These are phyloP conservation scores for Amiota communis DNA, from an alignment of 2,888 invertebrate species.

Conservation along the genomic window DNA sequence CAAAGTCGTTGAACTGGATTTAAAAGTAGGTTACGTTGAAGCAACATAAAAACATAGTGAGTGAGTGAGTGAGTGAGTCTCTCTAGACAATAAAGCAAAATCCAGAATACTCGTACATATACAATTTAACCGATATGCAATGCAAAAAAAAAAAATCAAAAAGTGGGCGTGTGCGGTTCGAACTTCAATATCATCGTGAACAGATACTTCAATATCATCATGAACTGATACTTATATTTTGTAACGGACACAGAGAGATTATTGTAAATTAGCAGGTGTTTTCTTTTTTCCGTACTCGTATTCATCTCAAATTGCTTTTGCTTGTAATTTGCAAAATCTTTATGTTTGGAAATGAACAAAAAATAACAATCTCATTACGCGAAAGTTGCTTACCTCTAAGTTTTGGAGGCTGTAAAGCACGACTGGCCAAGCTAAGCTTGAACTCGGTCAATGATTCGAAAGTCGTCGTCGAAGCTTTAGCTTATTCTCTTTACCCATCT, in stretches of 20 bases:
- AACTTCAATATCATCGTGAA: neutral
- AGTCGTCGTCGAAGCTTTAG: conserved; percentile 50
- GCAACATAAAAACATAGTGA: neutral
- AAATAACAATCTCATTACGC: conserved; percentile 43
- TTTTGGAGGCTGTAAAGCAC: conserved; percentile 30
- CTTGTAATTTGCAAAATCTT: conserved; percentile 35
- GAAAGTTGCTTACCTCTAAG: conserved; percentile 65
- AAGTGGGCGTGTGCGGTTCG: conserved; percentile 43
- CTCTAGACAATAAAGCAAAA: no score
- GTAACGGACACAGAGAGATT: no score
- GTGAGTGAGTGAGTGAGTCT: no score
- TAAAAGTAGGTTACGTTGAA: conserved; percentile 50
- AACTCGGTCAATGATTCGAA: conserved; percentile 50
- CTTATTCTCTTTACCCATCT: conserved; percentile 35
- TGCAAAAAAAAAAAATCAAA: conserved; percentile 5
- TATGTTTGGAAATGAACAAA: neutral
- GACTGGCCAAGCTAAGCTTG: conserved; percentile 15
- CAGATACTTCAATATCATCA: neutral
- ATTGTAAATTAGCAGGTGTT: conserved; percentile 56
- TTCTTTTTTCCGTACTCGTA: conserved; percentile 32
- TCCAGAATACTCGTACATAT: no score
- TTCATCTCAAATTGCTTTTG: conserved; percentile 36
- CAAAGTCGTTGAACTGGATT: conserved; percentile 17
- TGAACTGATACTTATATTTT: no score
- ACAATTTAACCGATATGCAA: neutral